Evolutionary conservation across 2,113 vertebrate genomes (phyloP).

Genomic region (Coryphaenoides rupestris): DNA sequence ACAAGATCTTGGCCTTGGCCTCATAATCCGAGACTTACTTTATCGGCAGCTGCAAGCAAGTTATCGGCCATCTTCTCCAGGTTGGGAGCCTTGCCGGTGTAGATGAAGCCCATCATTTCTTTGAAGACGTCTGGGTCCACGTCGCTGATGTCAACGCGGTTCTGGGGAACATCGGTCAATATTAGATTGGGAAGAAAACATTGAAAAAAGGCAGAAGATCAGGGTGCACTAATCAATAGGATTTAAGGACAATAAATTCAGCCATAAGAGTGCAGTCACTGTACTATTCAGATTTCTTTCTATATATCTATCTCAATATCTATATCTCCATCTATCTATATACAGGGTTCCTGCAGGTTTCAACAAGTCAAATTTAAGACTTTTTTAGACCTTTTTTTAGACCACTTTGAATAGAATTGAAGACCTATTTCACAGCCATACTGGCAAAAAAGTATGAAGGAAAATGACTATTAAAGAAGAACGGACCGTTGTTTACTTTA

Average conservation of each 20-base stretch:
- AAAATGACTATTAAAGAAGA: too few species aligned
- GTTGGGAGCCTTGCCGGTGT: constrained; percentile 96
- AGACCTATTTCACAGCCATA: too few species aligned
- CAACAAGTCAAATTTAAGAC: too few species aligned
- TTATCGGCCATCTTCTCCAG: constrained; percentile 98
- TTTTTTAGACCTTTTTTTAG: too few species aligned
- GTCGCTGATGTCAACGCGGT: constrained; percentile 97
- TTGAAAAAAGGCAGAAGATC: neutral
- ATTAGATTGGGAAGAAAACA: neutral
- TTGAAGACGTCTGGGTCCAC: constrained; percentile 98
- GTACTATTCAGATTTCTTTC: too few species aligned
- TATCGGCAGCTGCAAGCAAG: constrained; percentile 96
- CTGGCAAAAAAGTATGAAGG: too few species aligned
- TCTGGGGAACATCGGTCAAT: constrained; percentile 64
- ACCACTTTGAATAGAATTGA: too few species aligned
- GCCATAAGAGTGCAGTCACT: neutral
- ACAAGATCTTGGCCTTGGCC: neutral
- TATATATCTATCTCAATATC: too few species aligned
- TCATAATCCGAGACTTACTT: constrained; percentile 71
- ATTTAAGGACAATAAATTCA: neutral
- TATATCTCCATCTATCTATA: too few species aligned
- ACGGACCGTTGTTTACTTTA: too few species aligned
- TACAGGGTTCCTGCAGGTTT: too few species aligned
- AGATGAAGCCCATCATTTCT: constrained; percentile 99
- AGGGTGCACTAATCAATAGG: neutral